Base-by-base conservation (phyloP, 1,140 invertebrate genomes). In the Lasioglossum albipes region DNA sequence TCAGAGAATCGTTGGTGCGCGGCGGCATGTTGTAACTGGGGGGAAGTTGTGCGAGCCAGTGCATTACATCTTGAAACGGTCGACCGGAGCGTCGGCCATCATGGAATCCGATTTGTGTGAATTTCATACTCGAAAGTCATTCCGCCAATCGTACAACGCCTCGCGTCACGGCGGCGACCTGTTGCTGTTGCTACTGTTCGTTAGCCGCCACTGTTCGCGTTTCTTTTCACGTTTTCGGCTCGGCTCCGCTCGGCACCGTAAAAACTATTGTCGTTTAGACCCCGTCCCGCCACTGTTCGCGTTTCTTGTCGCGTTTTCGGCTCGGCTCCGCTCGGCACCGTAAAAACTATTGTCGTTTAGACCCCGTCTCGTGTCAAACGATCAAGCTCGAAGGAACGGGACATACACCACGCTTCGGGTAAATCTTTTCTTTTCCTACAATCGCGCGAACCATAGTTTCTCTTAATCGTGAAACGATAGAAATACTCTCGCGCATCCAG, bases 51-150 rank as follows among this genome's bases (percentile, higher is more conserved):
- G 45, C 9, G 42, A 36, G 57, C 52, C 75, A 57, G 64, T 80
- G 73, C 57, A 75, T 68, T 54, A 62, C 31, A 75, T 41, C 57
- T 68, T 64, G 62, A 79, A 69, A 78, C 52, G 52, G 75, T 57
- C 62, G 67, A 78, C 27, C 69, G 64, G 70, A 79, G 85, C 84
- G 76, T 67, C 85, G 64, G 85, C 85, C 85, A 87, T 87, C 70
- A 87, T 72, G 84, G 77, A 75, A 81, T 81, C 81, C 42, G 81
- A 76, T 79, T 76, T 57, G 76, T 82, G 83, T 74, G 73, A 71
- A 66, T 74, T 82, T 69, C 75, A 75, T 79, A 64, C 76, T 82
- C 61, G 49, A 74, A 66, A 77, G 71, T 67, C 42, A 65, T 82
- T 82, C 59, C 71, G 67, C 79, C 79, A 81, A 81, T 81, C 79